These are phyloP conservation scores for Latrodectus hesperus DNA, from an alignment of 2,888 invertebrate species.

Conservation along the genomic window DNA sequence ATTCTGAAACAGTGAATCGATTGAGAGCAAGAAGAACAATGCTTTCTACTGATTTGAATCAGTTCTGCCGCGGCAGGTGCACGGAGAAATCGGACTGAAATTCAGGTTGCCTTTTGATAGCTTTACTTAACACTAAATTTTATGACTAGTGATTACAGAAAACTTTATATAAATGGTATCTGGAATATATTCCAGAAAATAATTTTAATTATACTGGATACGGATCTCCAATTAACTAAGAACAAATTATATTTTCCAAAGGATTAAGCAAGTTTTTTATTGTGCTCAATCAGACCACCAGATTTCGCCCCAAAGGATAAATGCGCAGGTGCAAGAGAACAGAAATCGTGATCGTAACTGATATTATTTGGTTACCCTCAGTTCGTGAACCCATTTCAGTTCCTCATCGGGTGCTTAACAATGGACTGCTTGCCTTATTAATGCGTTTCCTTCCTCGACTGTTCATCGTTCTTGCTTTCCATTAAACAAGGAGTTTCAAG, in stretches of 20 bases:
- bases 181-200: neutral
- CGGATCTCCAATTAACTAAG: constrained; percentile 46
- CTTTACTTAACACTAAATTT: neutral
- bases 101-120: neutral
- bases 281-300: constrained; percentile 32
- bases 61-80: neutral
- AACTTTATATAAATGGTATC: neutral
- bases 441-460: constrained; percentile 15
- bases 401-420: constrained; percentile 31
- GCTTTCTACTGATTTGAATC: neutral
- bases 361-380: constrained; percentile 42
- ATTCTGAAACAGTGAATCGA: neutral
- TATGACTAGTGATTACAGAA: neutral
- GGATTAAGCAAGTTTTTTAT: constrained; percentile 44
- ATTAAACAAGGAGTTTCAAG: neutral
- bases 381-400: constrained; percentile 62
- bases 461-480: constrained; percentile 31
- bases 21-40: neutral
- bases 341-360: constrained; percentile 38
- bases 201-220: constrained; percentile 47
- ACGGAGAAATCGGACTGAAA: neutral
- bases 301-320: constrained; percentile 50
- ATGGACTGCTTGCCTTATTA: constrained; percentile 12
- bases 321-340: constrained; percentile 57
- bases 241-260: constrained; percentile 38